These are phyloP conservation scores for Prunella strophiata DNA, from an alignment of 2,797 vertebrate species.

Conservation along the genomic window DNA sequence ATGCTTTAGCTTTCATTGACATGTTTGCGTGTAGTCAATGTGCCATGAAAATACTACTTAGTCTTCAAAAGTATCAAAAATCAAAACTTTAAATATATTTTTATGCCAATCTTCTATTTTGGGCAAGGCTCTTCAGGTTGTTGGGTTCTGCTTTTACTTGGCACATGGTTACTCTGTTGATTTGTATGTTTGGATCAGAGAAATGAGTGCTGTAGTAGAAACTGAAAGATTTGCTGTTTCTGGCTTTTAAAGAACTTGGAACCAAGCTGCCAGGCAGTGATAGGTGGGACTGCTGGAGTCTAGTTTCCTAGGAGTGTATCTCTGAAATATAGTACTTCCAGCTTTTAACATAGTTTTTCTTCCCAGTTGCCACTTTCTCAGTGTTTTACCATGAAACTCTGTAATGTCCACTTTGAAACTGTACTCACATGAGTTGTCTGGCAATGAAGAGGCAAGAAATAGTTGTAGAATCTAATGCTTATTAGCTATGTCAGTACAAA, in stretches of 20 bases:
- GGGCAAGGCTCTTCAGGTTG: neutral
- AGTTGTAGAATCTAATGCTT: neutral
- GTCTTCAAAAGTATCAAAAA: neutral
- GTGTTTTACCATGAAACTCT: neutral
- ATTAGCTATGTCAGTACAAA: neutral
- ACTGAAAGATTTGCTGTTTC: neutral
- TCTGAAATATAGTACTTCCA: neutral
- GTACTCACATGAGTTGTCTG: neutral
- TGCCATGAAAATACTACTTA: neutral
- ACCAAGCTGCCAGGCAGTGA: neutral
- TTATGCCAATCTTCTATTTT: neutral
- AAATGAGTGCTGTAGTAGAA: neutral
- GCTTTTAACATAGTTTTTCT: neutral
- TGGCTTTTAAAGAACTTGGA: neutral
- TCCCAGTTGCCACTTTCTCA: neutral
- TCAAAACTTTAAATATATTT: neutral
- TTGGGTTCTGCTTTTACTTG: neutral
- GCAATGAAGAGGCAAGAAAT: neutral
- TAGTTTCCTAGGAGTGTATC: neutral
- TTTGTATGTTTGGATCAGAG: neutral
- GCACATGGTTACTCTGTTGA: neutral
- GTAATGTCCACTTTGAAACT: neutral
- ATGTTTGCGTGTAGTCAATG: neutral
- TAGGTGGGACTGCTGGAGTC: neutral
- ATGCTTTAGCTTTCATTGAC: neutral